Evolutionary conservation across 2,888 invertebrate genomes (phyloP).

Genomic region (Caenorhabditis auriculariae): DNA sequence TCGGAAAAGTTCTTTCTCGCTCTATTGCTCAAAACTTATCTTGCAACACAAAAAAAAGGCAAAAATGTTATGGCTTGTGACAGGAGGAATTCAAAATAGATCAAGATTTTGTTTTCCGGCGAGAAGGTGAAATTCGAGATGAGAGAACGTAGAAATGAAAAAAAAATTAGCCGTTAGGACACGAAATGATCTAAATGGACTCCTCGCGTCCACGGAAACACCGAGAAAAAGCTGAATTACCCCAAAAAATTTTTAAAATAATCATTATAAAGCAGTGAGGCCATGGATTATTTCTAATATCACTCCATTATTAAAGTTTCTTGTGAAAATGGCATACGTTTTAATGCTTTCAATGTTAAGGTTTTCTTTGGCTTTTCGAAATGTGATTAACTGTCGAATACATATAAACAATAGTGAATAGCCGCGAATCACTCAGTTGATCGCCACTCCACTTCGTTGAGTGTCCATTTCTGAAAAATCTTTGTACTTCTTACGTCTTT

Average conservation of each 20-base stretch:
- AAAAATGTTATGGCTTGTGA: conserved; percentile 31
- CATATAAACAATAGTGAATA: not conserved
- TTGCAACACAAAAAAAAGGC: not conserved
- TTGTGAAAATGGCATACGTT: conserved; percentile 10
- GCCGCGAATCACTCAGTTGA: conserved; percentile 13
- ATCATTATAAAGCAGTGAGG: not conserved
- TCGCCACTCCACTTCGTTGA: conserved; percentile 16
- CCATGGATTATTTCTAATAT: conserved; percentile 2
- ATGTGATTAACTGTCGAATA: not conserved
- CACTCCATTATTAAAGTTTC: not conserved
- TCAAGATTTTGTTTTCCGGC: not conserved
- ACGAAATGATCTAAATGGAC: conserved; percentile 21
- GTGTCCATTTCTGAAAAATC: conserved; percentile 25
- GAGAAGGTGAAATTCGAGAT: too few relatives aligned
- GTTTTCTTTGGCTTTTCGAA: not conserved
- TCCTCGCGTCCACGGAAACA: not conserved
- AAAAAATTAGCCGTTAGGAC: too few relatives aligned
- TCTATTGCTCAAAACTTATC: conserved; percentile 32
- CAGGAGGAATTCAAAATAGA: conserved; percentile 25
- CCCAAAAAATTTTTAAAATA: not conserved
- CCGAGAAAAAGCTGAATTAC: not conserved
- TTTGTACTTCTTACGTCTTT: too few relatives aligned
- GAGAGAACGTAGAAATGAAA: too few relatives aligned
- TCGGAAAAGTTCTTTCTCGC: too few relatives aligned
- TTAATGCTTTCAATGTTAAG: conserved; percentile 25